Conservation (phyloP, 2,888 invertebrate genomes). For the Chalcis sispes region DNA sequence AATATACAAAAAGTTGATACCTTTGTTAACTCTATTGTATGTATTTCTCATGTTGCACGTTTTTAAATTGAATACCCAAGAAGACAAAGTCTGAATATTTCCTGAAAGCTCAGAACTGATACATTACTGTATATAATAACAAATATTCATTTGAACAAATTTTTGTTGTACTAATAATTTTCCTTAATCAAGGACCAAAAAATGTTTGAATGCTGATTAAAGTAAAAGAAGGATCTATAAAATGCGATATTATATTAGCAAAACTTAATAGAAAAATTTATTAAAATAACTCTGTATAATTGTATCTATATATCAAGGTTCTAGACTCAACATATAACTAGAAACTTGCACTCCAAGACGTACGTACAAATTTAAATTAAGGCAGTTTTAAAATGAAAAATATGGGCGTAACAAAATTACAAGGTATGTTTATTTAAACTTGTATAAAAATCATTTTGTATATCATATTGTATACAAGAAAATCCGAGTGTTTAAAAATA, state of each 20-base stretch:
- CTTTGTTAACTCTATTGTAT: slow-evolving; percentile 59
- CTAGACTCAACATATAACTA: slow-evolving; percentile 50
- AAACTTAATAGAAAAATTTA: slow-evolving; percentile 24
- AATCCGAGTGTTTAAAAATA: slow-evolving; percentile 50
- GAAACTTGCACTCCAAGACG: slow-evolving; percentile 51
- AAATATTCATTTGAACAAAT: slow-evolving; percentile 14
- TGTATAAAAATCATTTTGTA: slow-evolving; percentile 54
- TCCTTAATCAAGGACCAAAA: slow-evolving; percentile 42
- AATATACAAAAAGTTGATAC: slow-evolving; percentile 61
- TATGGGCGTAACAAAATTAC: slow-evolving; percentile 41
- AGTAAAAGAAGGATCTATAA: slow-evolving; percentile 16
- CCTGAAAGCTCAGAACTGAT: slow-evolving; percentile 41
- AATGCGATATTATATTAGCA: slow-evolving; percentile 25
- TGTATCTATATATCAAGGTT: slow-evolving; percentile 46
- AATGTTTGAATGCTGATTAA: slow-evolving; percentile 22
- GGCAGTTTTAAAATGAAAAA: slow-evolving; percentile 37
- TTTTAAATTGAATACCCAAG: slow-evolving; percentile 52
- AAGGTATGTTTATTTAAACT: slow-evolving; percentile 45
- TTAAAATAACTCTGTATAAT: slow-evolving; percentile 43
- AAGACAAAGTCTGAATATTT: slow-evolving; percentile 49
- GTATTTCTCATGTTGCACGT: slow-evolving; percentile 54
- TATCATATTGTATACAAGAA: slow-evolving; percentile 51
- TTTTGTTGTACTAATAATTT: slow-evolving; percentile 38
- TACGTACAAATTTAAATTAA: slow-evolving; percentile 56
- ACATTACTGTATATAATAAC: slow-evolving; percentile 49